These are phyloP conservation scores for Allophyes oxyacanthae DNA, from an alignment of 2,888 invertebrate genomes.

Conservation along the genomic window DNA sequence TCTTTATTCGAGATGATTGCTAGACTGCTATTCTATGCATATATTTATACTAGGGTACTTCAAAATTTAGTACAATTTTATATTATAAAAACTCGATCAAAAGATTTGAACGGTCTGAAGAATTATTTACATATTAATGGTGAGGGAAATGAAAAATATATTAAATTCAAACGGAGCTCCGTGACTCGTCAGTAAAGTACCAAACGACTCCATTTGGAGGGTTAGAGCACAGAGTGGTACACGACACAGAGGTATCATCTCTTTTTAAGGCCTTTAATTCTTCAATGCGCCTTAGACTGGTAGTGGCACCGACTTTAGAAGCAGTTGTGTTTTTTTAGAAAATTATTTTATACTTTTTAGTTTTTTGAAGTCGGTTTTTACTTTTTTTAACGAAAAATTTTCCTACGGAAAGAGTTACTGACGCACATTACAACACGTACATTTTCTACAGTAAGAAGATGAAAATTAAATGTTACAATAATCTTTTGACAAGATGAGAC, in stretches of 20 bases:
- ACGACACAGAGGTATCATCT: slow-evolving; percentile 33
- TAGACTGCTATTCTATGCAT: slow-evolving; percentile 24
- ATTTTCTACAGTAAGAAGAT: too few species aligned
- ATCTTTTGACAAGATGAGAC: too few species aligned
- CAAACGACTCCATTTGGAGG: slow-evolving; percentile 87
- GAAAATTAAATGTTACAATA: too few species aligned
- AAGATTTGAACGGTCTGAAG: slow-evolving; percentile 68
- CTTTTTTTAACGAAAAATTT: too few species aligned
- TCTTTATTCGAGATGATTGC: slow-evolving; percentile 12
- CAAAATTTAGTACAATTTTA: slow-evolving; percentile 33
- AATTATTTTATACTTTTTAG: too few species aligned
- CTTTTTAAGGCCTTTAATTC: slow-evolving; percentile 2
- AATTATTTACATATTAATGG: slow-evolving; percentile 88
- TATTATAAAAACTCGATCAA: slow-evolving; percentile 59
- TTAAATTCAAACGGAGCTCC: slow-evolving; percentile 87
- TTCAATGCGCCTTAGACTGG: too few species aligned
- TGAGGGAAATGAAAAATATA: slow-evolving; percentile 88
- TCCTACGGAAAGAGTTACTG: too few species aligned
- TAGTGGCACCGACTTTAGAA: too few species aligned
- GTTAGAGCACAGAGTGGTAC: slow-evolving; percentile 76
- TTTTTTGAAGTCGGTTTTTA: too few species aligned
- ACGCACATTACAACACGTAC: too few species aligned
- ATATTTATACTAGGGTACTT: slow-evolving; percentile 39
- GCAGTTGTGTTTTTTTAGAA: too few species aligned
- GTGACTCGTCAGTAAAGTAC: slow-evolving; percentile 89